phyloP scores from a whole-genome alignment of 2,888 invertebrate genomes.

The Eupithecia inturbata region DNA sequence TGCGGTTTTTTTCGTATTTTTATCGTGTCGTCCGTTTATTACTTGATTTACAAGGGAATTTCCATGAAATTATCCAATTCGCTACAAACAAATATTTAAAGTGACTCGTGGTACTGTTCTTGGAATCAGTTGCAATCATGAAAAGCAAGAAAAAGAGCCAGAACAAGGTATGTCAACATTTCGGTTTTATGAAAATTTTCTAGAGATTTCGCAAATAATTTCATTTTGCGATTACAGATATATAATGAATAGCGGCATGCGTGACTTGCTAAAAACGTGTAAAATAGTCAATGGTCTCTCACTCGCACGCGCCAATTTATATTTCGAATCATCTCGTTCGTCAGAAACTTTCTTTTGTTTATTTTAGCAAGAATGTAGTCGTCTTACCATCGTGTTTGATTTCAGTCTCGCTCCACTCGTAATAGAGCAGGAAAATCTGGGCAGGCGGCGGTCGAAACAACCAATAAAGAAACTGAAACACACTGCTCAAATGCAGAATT shows the following conservation, averaged over 20 bases:
- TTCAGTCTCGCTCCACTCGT: conserved; percentile 7
- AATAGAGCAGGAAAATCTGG: conserved; percentile 8
- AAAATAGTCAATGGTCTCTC: neutral
- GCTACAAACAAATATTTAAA: neutral
- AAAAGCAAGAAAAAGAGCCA: conserved; percentile 27
- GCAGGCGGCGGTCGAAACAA: neutral
- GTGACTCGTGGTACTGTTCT: neutral
- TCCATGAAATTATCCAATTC: conserved; percentile 5
- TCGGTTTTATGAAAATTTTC: neutral
- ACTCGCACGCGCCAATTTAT: conserved; percentile 11
- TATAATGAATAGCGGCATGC: neutral
- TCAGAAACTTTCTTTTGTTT: conserved; percentile 11
- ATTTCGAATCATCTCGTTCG: conserved; percentile 9
- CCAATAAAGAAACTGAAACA: conserved; percentile 6
- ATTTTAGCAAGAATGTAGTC: neutral
- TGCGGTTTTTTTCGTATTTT: neutral
- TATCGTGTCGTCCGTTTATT: neutral
- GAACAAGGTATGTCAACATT: conserved; percentile 23
- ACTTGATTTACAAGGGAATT: conserved; percentile 9
- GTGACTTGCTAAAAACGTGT: conserved; percentile 12
- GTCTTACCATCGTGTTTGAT: neutral
- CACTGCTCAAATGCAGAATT: conserved; percentile 1
- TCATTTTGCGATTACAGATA: neutral
- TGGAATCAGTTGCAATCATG: conserved; percentile 19
- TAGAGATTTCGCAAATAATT: neutral